A percentile compares a stretch with the other conserved stretches of the same genome.
These are phyloP conservation scores for Beaufortia kweichowensis DNA, from an alignment of 2,113 vertebrate species.

Conservation along the genomic window DNA sequence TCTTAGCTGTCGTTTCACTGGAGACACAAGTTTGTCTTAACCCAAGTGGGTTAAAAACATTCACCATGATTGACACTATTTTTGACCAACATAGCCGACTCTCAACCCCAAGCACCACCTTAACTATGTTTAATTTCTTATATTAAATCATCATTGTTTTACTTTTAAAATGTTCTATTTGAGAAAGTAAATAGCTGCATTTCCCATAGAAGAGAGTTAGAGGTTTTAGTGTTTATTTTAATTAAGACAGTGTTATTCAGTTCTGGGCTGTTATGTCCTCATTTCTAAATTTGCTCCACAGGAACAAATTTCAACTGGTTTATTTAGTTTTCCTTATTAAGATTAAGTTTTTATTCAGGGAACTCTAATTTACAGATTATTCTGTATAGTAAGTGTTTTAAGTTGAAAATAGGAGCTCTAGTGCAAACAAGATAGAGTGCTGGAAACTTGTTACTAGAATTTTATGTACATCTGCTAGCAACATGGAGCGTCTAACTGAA, in stretches of 20 bases:
- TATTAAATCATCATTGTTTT: not conserved
- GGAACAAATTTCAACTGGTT: not conserved
- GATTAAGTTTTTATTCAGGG: not conserved
- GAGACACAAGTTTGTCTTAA: slow-evolving; percentile 13
- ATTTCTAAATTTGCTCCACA: not conserved
- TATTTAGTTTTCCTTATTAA: not conserved
- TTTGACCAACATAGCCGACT: slow-evolving; percentile 32
- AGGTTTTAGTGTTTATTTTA: not conserved
- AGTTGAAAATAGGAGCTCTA: not conserved
- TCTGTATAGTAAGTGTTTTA: not conserved
- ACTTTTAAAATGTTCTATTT: not conserved
- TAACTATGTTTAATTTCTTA: not conserved
- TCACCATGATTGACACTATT: not conserved
- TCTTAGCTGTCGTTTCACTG: slow-evolving; percentile 23
- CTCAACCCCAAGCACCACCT: not conserved
- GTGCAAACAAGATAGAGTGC: not conserved
- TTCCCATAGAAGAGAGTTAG: not conserved
- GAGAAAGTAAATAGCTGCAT: not conserved
- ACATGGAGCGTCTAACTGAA: not conserved
- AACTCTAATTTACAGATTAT: not conserved
- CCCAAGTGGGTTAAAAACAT: slow-evolving; percentile 13
- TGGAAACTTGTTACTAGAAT: not conserved
- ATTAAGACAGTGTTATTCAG: not conserved
- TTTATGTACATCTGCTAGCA: not conserved
- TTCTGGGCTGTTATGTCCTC: not conserved